These are phyloP conservation scores for Drosophila mauritiana DNA, from an alignment of 1,140 invertebrate genomes.

Conservation along the genomic window DNA sequence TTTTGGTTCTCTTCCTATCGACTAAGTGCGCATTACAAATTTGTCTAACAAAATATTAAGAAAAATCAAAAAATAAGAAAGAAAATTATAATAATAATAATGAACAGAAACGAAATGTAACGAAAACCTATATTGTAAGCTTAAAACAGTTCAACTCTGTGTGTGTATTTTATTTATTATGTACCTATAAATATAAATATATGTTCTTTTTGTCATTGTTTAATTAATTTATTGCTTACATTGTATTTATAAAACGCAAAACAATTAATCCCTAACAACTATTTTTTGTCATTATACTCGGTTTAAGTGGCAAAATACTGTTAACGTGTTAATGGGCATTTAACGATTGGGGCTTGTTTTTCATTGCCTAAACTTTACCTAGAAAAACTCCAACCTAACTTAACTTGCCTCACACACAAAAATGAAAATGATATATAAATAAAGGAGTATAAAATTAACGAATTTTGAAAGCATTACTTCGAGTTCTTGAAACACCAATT, in stretches of 20 bases:
- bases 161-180: conserved; percentile 72
- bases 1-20: conserved; percentile 24
- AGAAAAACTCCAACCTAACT: conserved; percentile 26
- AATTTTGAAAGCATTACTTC: conserved; percentile 70
- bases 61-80: conserved; percentile 9
- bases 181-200: conserved; percentile 48
- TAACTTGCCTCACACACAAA: conserved; percentile 46
- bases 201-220: conserved; percentile 54
- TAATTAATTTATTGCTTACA: conserved; percentile 73
- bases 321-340: conserved; percentile 55
- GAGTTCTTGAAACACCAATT: conserved; percentile 77
- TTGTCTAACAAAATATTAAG: conserved; percentile 52
- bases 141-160: conserved; percentile 59
- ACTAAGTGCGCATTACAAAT: conserved; percentile 43
- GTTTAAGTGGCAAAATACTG: conserved; percentile 54
- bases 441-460: conserved; percentile 35
- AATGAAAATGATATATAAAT: conserved; percentile 5
- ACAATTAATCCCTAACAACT: conserved; percentile 38
- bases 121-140: conserved; percentile 47
- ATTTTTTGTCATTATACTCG: conserved; percentile 35
- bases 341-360: conserved; percentile 42
- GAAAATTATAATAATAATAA: conserved; percentile 5
- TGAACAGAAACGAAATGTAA: conserved; percentile 12
- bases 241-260: conserved; percentile 46
- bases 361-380: conserved; percentile 35